Percentiles rank a stretch among this genome's conserved stretches.
Conservation (phyloP, 2,888 invertebrate species). For the Incurvaria masculella region DNA sequence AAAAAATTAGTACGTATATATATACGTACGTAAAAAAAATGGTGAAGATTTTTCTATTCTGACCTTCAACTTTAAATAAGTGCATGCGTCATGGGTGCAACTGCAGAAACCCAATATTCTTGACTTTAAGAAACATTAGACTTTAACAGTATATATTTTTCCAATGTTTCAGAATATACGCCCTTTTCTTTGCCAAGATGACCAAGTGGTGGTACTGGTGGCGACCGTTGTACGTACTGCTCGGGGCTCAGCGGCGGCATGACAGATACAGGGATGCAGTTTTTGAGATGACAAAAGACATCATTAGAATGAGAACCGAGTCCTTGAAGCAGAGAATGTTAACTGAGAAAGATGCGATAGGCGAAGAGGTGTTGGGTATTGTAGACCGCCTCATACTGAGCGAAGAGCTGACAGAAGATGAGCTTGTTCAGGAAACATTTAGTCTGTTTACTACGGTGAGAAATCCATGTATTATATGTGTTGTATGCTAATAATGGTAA, state of each 20-base stretch:
- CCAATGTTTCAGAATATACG: conserved; percentile 27
- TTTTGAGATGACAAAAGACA: conserved; percentile 25
- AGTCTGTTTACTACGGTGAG: conserved; percentile 38
- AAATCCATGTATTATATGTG: too few relatives aligned
- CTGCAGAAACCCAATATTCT: too few relatives aligned
- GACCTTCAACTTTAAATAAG: too few relatives aligned
- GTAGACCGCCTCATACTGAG: conserved; percentile 33
- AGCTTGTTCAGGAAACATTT: conserved; percentile 29
- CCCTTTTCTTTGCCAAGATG: conserved; percentile 30
- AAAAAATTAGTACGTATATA: neutral
- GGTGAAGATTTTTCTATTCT: neutral
- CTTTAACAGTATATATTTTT: too few relatives aligned
- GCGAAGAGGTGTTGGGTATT: conserved; percentile 26
- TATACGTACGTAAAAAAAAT: neutral
- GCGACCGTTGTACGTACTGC: conserved; percentile 29
- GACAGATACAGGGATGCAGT: conserved; percentile 19
- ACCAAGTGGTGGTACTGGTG: conserved; percentile 39
- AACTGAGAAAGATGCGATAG: conserved; percentile 7
- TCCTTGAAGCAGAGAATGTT: conserved; percentile 16
- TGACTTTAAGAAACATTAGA: too few relatives aligned
- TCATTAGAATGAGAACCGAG: conserved; percentile 25
- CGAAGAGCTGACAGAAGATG: conserved; percentile 26
- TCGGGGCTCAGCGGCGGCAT: conserved; percentile 23
- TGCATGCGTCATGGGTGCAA: too few relatives aligned
- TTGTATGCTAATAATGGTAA: too few relatives aligned